These are phyloP conservation scores for Drosophila siamana DNA, from an alignment of 2,888 invertebrate genomes.

Conservation along the genomic window DNA sequence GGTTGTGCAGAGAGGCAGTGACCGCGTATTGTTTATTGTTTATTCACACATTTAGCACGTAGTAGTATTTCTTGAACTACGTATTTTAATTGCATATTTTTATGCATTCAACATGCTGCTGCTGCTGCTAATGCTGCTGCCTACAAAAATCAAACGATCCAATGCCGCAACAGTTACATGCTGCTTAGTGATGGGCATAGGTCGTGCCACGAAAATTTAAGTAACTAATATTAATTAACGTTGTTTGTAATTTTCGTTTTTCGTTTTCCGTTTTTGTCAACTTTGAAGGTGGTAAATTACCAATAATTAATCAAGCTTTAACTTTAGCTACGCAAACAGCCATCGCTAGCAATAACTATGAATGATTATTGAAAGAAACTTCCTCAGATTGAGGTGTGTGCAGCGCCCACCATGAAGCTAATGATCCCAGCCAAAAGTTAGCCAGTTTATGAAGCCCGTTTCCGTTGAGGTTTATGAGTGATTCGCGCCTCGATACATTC, in stretches of 20 bases:
- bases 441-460: conserved; percentile 55
- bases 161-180: conserved; percentile 17
- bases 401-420: conserved; percentile 22
- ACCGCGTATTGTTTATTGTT: conserved; percentile 28
- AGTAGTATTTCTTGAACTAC: conserved; percentile 41
- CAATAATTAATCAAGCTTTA: not conserved
- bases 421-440: conserved; percentile 39
- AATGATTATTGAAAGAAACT: conserved; percentile 46
- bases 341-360: conserved; percentile 31
- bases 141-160: conserved; percentile 47
- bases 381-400: conserved; percentile 12
- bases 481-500: conserved; percentile 18
- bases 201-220: not conserved
- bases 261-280: not conserved
- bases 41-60: conserved; percentile 66
- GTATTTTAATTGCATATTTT: conserved; percentile 32
- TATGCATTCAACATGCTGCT: conserved; percentile 43
- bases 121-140: too few relatives aligned
- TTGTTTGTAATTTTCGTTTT: not conserved
- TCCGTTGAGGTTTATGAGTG: conserved; percentile 57
- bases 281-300: not conserved
- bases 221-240: not conserved
- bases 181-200: conserved; percentile 16
- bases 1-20: conserved; percentile 15
- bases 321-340: too few relatives aligned